These are phyloP conservation scores for Tigriopus japonicus DNA, from an alignment of 1,140 invertebrate species.

Conservation along the genomic window DNA sequence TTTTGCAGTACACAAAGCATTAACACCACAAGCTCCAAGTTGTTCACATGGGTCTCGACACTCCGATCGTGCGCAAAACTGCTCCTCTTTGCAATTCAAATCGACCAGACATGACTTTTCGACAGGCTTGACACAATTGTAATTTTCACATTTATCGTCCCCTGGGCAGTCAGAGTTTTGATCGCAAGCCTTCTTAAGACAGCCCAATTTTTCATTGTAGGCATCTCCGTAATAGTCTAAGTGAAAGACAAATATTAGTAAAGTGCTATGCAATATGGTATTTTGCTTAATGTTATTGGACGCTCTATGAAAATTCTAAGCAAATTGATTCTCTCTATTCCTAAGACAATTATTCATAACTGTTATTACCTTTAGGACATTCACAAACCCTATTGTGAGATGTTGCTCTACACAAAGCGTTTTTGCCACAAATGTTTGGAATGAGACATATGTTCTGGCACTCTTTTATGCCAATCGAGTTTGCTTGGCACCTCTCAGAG, in stretches of 20 bases:
- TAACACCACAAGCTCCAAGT: constrained; percentile 63
- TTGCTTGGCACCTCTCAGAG: not conserved
- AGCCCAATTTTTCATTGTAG: constrained; percentile 32
- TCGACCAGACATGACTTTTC: constrained; percentile 50
- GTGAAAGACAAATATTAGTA: too few species aligned
- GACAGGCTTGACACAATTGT: constrained; percentile 14
- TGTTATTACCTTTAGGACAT: constrained; percentile 42
- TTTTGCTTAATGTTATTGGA: too few species aligned
- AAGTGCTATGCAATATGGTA: too few species aligned
- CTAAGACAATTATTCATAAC: too few species aligned
- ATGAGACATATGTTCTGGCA: constrained; percentile 52
- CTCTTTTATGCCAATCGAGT: not conserved
- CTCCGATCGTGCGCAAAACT: constrained; percentile 59
- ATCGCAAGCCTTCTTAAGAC: constrained; percentile 56
- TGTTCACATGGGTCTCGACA: constrained; percentile 25
- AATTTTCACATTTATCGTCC: constrained; percentile 48
- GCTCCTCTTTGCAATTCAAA: constrained; percentile 51
- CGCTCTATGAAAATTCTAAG: too few species aligned
- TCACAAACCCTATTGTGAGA: constrained; percentile 46
- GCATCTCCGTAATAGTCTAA: constrained; percentile 52
- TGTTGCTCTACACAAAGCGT: constrained; percentile 29
- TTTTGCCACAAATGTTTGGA: constrained; percentile 25
- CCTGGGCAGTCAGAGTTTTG: constrained; percentile 47
- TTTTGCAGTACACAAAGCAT: constrained; percentile 63
- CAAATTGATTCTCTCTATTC: too few species aligned